phyloP scores from a whole-genome alignment of 1,140 invertebrate species.

The Wiebesia pumilae region DNA sequence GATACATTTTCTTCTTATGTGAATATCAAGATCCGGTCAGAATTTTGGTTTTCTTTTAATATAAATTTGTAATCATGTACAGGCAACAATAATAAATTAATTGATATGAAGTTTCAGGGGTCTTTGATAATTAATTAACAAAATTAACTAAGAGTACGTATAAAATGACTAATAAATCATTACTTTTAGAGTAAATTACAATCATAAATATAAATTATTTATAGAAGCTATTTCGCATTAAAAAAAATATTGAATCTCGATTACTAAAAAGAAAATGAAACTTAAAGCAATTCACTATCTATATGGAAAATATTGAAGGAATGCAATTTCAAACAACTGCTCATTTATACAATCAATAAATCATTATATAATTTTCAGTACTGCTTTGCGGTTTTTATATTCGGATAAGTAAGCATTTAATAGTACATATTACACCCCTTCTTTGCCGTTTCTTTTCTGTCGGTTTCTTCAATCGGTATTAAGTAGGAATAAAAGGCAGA shows the following conservation, averaged over 20 bases:
- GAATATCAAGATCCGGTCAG: no score
- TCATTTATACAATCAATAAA: background rate
- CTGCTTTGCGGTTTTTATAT: background rate
- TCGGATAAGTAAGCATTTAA: background rate
- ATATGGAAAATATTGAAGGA: background rate
- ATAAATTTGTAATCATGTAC: no score
- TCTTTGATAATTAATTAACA: no score
- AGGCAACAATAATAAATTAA: no score
- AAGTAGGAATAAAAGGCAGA: background rate
- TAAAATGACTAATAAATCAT: no score
- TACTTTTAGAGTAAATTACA: no score
- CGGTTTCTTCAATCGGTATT: conserved; percentile 7
- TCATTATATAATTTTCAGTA: background rate
- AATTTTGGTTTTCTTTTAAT: no score
- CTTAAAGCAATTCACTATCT: background rate
- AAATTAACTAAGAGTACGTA: no score
- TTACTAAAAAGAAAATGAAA: background rate
- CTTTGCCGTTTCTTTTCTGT: background rate
- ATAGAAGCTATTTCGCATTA: no score
- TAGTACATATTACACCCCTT: background rate
- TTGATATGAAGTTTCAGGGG: no score
- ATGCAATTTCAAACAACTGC: background rate
- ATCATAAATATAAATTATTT: no score
- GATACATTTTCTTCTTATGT: no score
- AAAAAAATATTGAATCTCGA: background rate